Percentiles rank a stretch among this genome's conserved stretches.
These are phyloP conservation scores for Cheiracanthium punctorium DNA, from an alignment of 2,888 invertebrate genomes.

Conservation along the genomic window DNA sequence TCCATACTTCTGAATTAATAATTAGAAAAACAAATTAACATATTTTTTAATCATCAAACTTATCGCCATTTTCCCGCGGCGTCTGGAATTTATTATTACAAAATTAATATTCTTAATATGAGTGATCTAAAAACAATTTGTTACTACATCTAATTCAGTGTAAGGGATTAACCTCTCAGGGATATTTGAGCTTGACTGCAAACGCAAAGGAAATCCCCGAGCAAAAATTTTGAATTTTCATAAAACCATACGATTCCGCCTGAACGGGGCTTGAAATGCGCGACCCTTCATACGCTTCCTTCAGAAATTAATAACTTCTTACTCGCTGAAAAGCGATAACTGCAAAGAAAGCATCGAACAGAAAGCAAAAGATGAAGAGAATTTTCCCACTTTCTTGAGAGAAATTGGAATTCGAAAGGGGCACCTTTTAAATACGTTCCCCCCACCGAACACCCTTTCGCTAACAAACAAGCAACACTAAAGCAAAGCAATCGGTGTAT, in stretches of 20 bases:
- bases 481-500: conserved; percentile 12
- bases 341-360: not conserved
- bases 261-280: not conserved
- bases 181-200: no score
- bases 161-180: no score
- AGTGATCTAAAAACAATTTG: no score
- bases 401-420: not conserved
- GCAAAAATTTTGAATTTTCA: not conserved
- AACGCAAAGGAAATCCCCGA: not conserved
- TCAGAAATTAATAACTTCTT: no score
- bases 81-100: no score
- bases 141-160: no score
- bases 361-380: conserved; percentile 16
- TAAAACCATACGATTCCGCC: not conserved
- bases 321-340: not conserved
- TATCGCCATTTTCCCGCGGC: no score
- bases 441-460: not conserved
- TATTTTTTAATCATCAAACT: no score
- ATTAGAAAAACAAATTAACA: no score
- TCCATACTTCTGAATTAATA: no score
- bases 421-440: not conserved
- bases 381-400: not conserved
- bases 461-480: not conserved
- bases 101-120: no score
- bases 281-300: not conserved